Evolutionary conservation across 2,797 vertebrate genomes (phyloP).

Genomic region (Craterocephalus amniculus): DNA sequence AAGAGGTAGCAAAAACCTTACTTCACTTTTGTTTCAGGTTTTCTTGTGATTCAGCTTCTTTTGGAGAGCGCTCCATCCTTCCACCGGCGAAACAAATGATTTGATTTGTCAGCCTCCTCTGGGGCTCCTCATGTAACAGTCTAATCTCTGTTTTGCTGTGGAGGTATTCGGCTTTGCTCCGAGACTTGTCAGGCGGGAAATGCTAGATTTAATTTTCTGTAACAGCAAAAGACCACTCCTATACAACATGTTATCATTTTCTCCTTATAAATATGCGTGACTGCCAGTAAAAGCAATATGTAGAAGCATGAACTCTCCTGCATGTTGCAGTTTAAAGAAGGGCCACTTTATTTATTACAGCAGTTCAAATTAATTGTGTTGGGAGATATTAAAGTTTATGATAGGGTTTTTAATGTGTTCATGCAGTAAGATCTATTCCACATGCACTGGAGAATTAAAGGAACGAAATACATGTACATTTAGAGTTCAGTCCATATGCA

Average conservation of each 20-base stretch:
- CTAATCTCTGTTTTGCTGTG: conserved; percentile 67
- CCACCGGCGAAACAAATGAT: conserved; percentile 62
- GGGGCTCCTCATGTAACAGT: conserved; percentile 64
- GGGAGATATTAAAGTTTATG: conserved; percentile 9
- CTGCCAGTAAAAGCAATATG: conserved; percentile 55
- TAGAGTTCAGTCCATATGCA: neutral
- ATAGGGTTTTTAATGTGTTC: conserved; percentile 17
- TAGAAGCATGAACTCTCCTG: conserved; percentile 39
- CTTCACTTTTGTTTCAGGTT: conserved; percentile 59
- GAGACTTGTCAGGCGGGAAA: conserved; percentile 48
- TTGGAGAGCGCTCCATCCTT: conserved; percentile 52
- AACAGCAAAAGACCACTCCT: conserved; percentile 43
- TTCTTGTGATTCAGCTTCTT: conserved; percentile 60
- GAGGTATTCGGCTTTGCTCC: conserved; percentile 41
- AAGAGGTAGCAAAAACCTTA: conserved; percentile 57
- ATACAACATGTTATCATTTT: conserved; percentile 38
- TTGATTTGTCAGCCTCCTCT: conserved; percentile 61
- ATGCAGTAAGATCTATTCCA: conserved; percentile 4
- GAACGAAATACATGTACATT: too few relatives aligned
- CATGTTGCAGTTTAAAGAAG: conserved; percentile 16
- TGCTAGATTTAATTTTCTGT: conserved; percentile 34
- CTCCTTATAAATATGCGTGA: conserved; percentile 42
- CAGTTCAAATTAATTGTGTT: conserved; percentile 26
- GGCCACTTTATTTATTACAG: conserved; percentile 27
- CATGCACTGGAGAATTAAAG: neutral